These are phyloP conservation scores for Antechinus flavipes DNA, from an alignment of 2,113 vertebrate genomes.

Conservation along the genomic window DNA sequence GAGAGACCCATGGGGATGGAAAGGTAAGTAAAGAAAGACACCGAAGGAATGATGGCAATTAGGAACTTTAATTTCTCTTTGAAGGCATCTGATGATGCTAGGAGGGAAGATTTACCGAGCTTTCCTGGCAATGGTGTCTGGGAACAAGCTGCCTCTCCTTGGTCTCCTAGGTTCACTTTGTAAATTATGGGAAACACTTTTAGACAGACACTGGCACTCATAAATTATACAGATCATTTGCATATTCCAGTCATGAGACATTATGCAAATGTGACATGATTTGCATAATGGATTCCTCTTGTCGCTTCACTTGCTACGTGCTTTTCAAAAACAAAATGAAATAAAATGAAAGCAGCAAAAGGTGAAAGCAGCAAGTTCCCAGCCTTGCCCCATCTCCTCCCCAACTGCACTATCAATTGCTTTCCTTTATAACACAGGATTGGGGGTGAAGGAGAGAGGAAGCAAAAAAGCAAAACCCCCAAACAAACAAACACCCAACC, in stretches of 20 bases:
- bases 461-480: slow-evolving; percentile 50
- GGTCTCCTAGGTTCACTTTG: slow-evolving; percentile 85
- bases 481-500: slow-evolving; percentile 46
- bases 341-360: slow-evolving; percentile 85
- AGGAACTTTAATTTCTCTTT: slow-evolving; percentile 52
- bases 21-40: slow-evolving; percentile 42
- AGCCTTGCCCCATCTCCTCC: slow-evolving; percentile 62
- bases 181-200: slow-evolving; percentile 95
- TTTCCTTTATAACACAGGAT: slow-evolving; percentile 45
- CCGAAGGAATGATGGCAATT: slow-evolving; percentile 54
- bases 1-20: slow-evolving; percentile 7
- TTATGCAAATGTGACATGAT: slow-evolving; percentile 95
- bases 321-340: slow-evolving; percentile 89
- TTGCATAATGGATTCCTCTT: slow-evolving; percentile 98
- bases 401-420: slow-evolving; percentile 48
- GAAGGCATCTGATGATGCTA: slow-evolving; percentile 53
- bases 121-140: slow-evolving; percentile 75
- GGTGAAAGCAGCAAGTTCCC: slow-evolving; percentile 80
- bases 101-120: slow-evolving; percentile 60
- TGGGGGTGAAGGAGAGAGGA: slow-evolving; percentile 42
- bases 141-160: slow-evolving; percentile 76
- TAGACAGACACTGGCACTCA: slow-evolving; percentile 93
- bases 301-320: slow-evolving; percentile 92
- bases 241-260: slow-evolving; percentile 96
- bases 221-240: slow-evolving; percentile 98